phyloP scores from a whole-genome alignment of 2,888 invertebrate species.

The Linnaemya tessellans region DNA sequence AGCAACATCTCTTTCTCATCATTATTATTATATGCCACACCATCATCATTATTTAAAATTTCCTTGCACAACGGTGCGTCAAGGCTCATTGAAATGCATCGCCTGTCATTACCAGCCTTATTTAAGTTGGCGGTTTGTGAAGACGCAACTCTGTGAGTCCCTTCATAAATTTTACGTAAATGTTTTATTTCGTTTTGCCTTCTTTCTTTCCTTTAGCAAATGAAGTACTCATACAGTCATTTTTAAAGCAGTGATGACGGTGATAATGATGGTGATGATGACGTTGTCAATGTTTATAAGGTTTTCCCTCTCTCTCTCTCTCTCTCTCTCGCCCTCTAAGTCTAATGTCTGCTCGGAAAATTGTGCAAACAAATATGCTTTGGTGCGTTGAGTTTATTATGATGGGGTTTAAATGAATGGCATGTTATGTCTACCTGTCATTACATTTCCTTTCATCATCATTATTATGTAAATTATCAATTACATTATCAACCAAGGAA shows the following conservation, averaged over 20 bases:
- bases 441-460: conserved; percentile 51
- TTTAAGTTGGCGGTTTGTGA: conserved; percentile 48
- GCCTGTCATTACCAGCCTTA: conserved; percentile 68
- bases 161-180: conserved; percentile 46
- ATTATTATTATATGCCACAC: conserved; percentile 21
- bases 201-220: conserved; percentile 39
- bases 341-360: neutral
- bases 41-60: conserved; percentile 31
- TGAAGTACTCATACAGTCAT: conserved; percentile 35
- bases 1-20: conserved; percentile 23
- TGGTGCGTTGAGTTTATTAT: conserved; percentile 16
- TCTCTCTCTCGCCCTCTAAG: too few species aligned
- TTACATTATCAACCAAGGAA: conserved; percentile 66
- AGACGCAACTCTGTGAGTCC: conserved; percentile 27
- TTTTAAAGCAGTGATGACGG: conserved; percentile 19
- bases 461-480: conserved; percentile 71
- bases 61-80: conserved; percentile 39
- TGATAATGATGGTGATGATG: conserved; percentile 13
- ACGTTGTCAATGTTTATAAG: conserved; percentile 3
- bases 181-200: neutral
- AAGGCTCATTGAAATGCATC: conserved; percentile 71
- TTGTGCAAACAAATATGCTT: conserved; percentile 13
- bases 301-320: too few species aligned
- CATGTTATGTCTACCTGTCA: conserved; percentile 43
- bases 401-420: conserved; percentile 16